A percentile compares a stretch with the other conserved stretches of the same genome.
Conservation (phyloP, 2,113 vertebrate genomes). For the Vanacampus margaritifer region DNA sequence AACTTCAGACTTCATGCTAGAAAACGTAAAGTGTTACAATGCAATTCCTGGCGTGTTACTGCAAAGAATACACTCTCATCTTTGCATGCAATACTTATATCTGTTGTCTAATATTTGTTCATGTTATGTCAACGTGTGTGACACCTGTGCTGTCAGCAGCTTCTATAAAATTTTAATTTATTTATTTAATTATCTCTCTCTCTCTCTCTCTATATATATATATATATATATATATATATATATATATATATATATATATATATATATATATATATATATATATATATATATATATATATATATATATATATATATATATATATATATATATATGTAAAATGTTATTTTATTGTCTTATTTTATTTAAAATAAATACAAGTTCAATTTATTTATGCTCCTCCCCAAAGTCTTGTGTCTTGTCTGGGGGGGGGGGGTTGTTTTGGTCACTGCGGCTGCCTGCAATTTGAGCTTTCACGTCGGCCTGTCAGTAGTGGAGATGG, state of each 20-base stretch:
- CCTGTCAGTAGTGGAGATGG: slow-evolving; percentile 28
- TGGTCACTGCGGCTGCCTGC: background rate
- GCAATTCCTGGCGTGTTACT: background rate
- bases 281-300: too few relatives aligned
- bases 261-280: too few relatives aligned
- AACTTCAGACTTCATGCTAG: background rate
- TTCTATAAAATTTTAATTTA: background rate
- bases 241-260: too few relatives aligned
- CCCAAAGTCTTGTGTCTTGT: slow-evolving; percentile 5
- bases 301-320: too few relatives aligned
- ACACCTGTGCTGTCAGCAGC: background rate
- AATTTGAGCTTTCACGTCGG: slow-evolving; percentile 18
- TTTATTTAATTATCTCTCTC: too few relatives aligned
- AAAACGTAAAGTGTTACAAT: background rate
- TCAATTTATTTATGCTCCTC: background rate
- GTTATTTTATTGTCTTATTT: too few relatives aligned
- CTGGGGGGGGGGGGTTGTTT: background rate
- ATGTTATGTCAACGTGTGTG: background rate
- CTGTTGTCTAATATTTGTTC: too few relatives aligned
- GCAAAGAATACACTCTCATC: background rate
- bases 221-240: too few relatives aligned
- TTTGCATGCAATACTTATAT: background rate
- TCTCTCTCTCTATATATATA: too few relatives aligned
- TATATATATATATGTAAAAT: too few relatives aligned
- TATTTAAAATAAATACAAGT: too few relatives aligned